Evolutionary conservation across 2,888 invertebrate genomes (phyloP).

Genomic region (Lysandra bellargus): DNA sequence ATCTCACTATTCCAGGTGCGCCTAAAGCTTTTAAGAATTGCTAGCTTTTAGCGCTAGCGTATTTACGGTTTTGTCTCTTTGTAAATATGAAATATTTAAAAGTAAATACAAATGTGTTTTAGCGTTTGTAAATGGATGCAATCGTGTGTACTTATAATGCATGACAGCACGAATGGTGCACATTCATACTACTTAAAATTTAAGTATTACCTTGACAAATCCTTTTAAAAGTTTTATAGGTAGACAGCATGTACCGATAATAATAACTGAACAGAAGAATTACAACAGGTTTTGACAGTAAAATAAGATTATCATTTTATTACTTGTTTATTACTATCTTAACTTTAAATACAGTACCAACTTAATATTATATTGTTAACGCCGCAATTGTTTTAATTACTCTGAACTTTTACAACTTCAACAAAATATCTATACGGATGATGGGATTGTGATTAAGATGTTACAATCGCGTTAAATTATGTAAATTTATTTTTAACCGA

Average conservation of each 20-base stretch:
- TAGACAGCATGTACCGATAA: too few relatives aligned
- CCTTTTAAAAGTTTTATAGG: too few relatives aligned
- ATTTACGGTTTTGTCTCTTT: not conserved
- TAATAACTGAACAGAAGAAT: too few relatives aligned
- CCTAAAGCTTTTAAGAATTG: constrained; percentile 13
- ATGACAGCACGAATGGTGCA: not conserved
- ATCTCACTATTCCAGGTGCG: constrained; percentile 11
- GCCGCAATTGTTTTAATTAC: not conserved
- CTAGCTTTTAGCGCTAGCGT: constrained; percentile 3
- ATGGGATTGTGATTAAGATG: not conserved
- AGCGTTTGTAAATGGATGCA: not conserved
- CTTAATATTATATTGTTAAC: not conserved
- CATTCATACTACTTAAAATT: too few relatives aligned
- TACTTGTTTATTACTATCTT: not conserved
- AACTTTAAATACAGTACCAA: not conserved
- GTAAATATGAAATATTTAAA: not conserved
- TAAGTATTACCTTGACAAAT: too few relatives aligned
- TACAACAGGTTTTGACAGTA: too few relatives aligned
- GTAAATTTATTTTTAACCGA: not conserved
- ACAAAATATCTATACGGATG: not conserved
- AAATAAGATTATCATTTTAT: too few relatives aligned
- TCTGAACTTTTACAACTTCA: not conserved
- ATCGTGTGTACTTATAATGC: not conserved
- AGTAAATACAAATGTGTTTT: not conserved
- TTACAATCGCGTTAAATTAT: not conserved